Conservation (phyloP, 2,797 vertebrate species). For the Sebastes glaucus region DNA sequence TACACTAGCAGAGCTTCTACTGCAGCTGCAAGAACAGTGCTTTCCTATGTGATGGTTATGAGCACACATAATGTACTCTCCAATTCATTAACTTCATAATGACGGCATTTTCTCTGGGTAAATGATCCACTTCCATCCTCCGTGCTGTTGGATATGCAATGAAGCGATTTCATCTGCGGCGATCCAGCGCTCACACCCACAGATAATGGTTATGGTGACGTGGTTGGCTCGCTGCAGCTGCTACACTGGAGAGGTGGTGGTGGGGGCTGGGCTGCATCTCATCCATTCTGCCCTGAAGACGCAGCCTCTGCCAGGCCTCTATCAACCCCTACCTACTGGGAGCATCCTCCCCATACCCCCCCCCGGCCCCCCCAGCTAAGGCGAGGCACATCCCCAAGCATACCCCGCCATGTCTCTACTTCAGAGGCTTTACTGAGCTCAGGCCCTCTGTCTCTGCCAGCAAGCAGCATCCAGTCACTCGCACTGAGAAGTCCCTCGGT, state of each 20-base stretch:
- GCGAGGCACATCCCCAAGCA: neutral
- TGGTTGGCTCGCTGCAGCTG: neutral
- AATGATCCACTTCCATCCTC: conserved; percentile 24
- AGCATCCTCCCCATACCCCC: neutral
- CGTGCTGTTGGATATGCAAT: conserved; percentile 4
- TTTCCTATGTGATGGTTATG: neutral
- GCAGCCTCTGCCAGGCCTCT: neutral
- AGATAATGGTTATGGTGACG: neutral
- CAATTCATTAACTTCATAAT: conserved; percentile 17
- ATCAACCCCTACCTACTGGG: neutral
- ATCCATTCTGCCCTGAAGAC: neutral
- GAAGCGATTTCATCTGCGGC: conserved; percentile 17
- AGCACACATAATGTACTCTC: neutral
- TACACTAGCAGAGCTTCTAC: neutral
- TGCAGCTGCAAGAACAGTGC: neutral
- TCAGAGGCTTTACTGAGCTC: conserved; percentile 1
- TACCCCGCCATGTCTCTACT: neutral
- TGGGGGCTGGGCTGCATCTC: neutral
- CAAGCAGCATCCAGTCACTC: neutral
- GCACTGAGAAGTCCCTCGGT: neutral
- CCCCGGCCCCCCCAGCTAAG: neutral
- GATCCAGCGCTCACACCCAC: neutral
- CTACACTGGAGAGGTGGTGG: neutral
- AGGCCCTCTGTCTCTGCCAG: neutral
- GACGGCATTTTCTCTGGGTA: neutral